Conservation (phyloP, 2,113 vertebrate genomes). For the Salvelinus namaycush region DNA sequence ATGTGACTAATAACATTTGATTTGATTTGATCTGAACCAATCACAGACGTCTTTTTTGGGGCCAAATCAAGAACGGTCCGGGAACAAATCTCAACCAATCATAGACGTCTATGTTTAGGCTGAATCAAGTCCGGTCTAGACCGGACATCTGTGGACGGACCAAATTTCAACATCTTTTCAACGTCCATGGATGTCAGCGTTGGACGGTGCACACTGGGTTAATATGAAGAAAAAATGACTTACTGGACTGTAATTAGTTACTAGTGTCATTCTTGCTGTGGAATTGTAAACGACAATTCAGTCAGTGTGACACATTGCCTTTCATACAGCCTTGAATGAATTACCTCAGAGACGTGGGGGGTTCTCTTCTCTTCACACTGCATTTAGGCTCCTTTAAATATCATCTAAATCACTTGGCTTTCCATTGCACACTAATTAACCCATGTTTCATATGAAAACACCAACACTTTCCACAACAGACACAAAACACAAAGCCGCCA, state of each 20-base stretch:
- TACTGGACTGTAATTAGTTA: slow-evolving; percentile 50
- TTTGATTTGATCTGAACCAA: no score
- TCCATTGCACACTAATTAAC: slow-evolving; percentile 47
- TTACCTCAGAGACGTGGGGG: slow-evolving; percentile 79
- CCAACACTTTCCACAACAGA: slow-evolving; percentile 13
- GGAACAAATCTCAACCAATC: no score
- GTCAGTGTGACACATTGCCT: slow-evolving; percentile 80
- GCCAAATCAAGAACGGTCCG: no score
- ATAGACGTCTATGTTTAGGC: no score
- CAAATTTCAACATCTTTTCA: no score
- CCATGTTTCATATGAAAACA: slow-evolving; percentile 53
- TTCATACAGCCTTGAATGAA: slow-evolving; percentile 86
- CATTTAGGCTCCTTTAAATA: slow-evolving; percentile 15
- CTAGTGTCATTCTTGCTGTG: slow-evolving; percentile 38
- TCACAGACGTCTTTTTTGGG: no score
- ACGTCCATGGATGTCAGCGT: no score
- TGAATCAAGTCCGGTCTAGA: no score
- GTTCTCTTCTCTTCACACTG: slow-evolving; percentile 75
- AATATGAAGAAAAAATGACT: slow-evolving; percentile 12
- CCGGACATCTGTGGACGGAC: no score
- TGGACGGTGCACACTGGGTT: slow-evolving; percentile 52
- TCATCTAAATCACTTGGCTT: slow-evolving; percentile 18
- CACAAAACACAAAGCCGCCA: slow-evolving; percentile 21
- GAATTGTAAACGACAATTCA: slow-evolving; percentile 70
- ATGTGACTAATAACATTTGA: no score